A percentile compares a stretch with the other conserved stretches of the same genome.
Conservation (phyloP, 1,140 invertebrate species). For the Drosophila guanche region DNA sequence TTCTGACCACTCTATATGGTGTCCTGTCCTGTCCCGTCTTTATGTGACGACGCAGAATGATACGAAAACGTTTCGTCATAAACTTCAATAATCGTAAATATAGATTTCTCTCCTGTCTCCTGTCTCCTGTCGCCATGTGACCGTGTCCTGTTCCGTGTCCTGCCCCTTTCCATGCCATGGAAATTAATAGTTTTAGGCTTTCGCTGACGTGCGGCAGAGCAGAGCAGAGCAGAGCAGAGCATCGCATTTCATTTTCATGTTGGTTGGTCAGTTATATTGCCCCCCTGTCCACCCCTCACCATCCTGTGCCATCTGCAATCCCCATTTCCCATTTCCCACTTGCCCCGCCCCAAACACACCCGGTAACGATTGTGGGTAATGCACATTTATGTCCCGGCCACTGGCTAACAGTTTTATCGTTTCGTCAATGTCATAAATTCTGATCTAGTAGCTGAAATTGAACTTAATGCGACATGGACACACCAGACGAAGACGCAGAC, state of each 20-base stretch:
- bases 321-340: not conserved
- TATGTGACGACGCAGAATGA: slow-evolving; percentile 83
- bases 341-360: not conserved
- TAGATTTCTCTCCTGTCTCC: slow-evolving; percentile 70
- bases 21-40: slow-evolving; percentile 43
- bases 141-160: no score
- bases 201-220: slow-evolving; percentile 51
- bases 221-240: slow-evolving; percentile 55
- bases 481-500: not conserved
- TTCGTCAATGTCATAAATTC: slow-evolving; percentile 83
- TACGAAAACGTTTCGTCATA: slow-evolving; percentile 84
- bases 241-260: slow-evolving; percentile 76
- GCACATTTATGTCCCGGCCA: slow-evolving; percentile 69
- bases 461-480: slow-evolving; percentile 71
- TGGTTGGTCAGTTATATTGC: slow-evolving; percentile 67
- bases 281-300: not conserved
- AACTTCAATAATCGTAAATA: slow-evolving; percentile 84
- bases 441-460: slow-evolving; percentile 79
- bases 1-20: not conserved
- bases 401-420: slow-evolving; percentile 78
- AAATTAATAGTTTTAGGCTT: slow-evolving; percentile 82
- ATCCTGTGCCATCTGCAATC: not conserved
- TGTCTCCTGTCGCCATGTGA: no score
- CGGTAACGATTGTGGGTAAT: slow-evolving; percentile 41
- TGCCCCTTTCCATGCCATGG: slow-evolving; percentile 29